A percentile compares a stretch with the other conserved stretches of the same genome.
phyloP scores from a whole-genome alignment of 2,797 vertebrate genomes.

The Anas bernieri region DNA sequence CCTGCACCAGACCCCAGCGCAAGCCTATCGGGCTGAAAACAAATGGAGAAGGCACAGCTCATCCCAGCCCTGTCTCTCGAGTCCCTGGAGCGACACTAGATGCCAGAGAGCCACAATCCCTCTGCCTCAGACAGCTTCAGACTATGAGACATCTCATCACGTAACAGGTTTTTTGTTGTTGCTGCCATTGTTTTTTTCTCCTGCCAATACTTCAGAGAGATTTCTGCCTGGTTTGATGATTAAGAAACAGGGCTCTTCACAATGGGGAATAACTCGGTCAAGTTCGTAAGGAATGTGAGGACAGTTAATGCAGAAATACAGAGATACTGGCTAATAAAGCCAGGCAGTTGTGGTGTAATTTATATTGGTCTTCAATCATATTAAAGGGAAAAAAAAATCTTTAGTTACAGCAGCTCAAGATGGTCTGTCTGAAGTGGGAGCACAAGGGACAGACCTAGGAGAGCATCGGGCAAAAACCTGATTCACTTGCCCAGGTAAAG shows the following conservation, averaged over 20 bases:
- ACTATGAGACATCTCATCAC: background rate
- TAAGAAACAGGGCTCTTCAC: background rate
- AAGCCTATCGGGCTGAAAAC: background rate
- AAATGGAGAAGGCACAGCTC: slow-evolving; percentile 33
- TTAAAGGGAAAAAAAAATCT: background rate
- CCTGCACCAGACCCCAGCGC: background rate
- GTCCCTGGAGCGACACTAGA: background rate
- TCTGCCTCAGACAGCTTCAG: slow-evolving; percentile 14
- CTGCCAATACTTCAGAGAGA: background rate
- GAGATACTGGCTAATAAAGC: background rate
- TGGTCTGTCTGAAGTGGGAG: background rate
- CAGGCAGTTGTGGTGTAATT: background rate
- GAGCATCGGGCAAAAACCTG: background rate
- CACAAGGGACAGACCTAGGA: background rate
- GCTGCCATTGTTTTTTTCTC: background rate
- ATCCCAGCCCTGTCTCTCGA: background rate
- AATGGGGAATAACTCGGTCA: background rate
- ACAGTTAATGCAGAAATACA: background rate
- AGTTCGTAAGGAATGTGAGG: background rate
- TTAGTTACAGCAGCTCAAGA: background rate
- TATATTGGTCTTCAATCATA: background rate
- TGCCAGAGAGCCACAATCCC: background rate
- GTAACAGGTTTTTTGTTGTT: background rate
- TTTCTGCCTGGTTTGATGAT: background rate
- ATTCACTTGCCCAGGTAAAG: background rate